These are phyloP conservation scores for Agrochola lota DNA, from an alignment of 2,888 invertebrate species.

Conservation along the genomic window DNA sequence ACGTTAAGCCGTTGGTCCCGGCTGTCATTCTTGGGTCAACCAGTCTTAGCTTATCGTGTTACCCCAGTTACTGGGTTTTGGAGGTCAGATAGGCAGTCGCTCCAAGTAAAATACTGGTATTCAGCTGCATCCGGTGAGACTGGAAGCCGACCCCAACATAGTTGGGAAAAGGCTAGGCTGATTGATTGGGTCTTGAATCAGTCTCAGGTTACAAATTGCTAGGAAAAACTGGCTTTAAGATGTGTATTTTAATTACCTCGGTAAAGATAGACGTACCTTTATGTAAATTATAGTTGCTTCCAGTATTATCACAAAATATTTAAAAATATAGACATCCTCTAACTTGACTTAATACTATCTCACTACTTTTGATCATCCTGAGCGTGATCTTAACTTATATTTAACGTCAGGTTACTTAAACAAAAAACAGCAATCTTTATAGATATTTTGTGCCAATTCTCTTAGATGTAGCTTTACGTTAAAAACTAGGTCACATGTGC, in stretches of 20 bases:
- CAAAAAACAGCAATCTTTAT: not conserved
- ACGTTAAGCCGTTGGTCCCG: too few species aligned
- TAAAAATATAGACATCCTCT: not conserved
- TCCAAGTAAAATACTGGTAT: too few species aligned
- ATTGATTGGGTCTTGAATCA: too few species aligned
- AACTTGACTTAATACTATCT: not conserved
- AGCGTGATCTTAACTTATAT: not conserved
- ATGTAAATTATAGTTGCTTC: not conserved
- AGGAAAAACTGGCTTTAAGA: slow-evolving; percentile 1
- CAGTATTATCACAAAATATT: not conserved
- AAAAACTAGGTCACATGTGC: slow-evolving; percentile 21
- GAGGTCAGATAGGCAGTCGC: too few species aligned
- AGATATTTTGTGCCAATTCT: not conserved
- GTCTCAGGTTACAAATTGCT: slow-evolving; percentile 17
- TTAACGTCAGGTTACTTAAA: too few species aligned
- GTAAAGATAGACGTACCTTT: not conserved
- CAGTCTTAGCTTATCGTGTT: too few species aligned
- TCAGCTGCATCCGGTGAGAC: too few species aligned
- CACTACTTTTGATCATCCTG: not conserved
- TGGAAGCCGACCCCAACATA: too few species aligned
- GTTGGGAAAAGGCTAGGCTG: too few species aligned
- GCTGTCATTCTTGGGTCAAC: too few species aligned
- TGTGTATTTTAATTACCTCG: slow-evolving; percentile 39
- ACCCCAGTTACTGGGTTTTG: too few species aligned
- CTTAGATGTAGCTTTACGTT: not conserved